Evolutionary conservation across 2,888 invertebrate species (phyloP).

Genomic region (Lamellibrachia satsuma): DNA sequence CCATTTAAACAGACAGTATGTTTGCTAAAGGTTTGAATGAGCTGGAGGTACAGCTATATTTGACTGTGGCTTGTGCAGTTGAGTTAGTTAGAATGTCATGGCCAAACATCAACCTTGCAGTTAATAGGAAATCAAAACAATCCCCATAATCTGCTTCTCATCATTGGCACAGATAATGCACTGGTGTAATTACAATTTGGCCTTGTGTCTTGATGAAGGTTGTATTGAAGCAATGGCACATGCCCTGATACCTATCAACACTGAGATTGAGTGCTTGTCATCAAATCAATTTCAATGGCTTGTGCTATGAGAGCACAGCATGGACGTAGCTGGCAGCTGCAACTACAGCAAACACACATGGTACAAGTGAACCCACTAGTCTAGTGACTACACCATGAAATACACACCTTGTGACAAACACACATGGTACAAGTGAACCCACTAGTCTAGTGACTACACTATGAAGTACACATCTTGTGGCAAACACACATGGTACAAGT

Average conservation of each 20-base stretch:
- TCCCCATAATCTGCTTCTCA: background rate
- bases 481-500: too few species aligned
- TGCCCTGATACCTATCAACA: background rate
- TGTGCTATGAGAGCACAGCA: background rate
- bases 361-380: too few species aligned
- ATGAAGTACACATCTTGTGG: too few species aligned
- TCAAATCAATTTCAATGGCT: background rate
- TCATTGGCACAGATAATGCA: background rate
- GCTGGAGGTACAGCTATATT: background rate
- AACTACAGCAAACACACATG: background rate
- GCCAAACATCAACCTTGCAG: background rate
- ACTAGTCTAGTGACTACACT: too few species aligned
- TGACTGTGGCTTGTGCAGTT: background rate
- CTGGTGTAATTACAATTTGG: background rate
- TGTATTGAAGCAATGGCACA: background rate
- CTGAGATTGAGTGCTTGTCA: background rate
- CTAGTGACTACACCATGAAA: too few species aligned
- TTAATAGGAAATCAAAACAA: background rate
- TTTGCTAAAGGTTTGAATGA: background rate
- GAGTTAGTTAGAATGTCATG: background rate
- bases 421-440: too few species aligned
- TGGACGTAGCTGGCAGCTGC: background rate
- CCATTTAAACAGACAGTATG: too few species aligned
- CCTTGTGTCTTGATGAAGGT: background rate
- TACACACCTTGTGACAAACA: too few species aligned